These are phyloP conservation scores for Acanthis flammea DNA, from an alignment of 2,797 vertebrate genomes.

Conservation along the genomic window DNA sequence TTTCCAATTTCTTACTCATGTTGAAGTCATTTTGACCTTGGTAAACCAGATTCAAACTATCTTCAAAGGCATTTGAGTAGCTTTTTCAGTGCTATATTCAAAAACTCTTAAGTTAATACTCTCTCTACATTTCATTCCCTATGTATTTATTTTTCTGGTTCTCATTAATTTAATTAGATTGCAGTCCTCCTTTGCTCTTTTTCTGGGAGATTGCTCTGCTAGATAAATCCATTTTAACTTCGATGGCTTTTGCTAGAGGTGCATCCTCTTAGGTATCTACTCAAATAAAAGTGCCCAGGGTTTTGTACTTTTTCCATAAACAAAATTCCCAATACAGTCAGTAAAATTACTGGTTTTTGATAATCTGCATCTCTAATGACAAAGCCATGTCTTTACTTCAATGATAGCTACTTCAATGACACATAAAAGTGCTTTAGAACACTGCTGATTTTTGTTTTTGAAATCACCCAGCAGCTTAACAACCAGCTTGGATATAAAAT, in stretches of 20 bases:
- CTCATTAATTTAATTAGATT: slow-evolving; percentile 34
- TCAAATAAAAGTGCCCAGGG: background rate
- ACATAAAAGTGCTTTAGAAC: slow-evolving; percentile 26
- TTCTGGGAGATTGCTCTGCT: background rate
- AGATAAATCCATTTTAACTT: background rate
- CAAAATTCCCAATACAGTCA: background rate
- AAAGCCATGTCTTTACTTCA: background rate
- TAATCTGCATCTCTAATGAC: slow-evolving; percentile 33
- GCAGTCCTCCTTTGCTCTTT: background rate
- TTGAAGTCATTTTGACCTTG: slow-evolving; percentile 4
- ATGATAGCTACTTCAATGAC: background rate
- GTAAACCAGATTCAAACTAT: background rate
- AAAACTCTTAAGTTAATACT: background rate
- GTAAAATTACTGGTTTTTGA: background rate
- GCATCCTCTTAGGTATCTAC: background rate
- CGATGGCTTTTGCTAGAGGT: background rate
- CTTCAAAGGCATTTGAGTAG: background rate
- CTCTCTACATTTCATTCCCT: background rate
- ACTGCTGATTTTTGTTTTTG: background rate
- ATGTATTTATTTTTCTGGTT: slow-evolving; percentile 29
- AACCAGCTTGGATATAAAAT: background rate
- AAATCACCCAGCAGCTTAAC: background rate
- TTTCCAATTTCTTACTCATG: background rate
- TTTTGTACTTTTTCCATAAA: background rate
- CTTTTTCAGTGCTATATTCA: background rate